These are phyloP conservation scores for Heteropelma amictum DNA, from an alignment of 2,888 invertebrate genomes.

Conservation along the genomic window DNA sequence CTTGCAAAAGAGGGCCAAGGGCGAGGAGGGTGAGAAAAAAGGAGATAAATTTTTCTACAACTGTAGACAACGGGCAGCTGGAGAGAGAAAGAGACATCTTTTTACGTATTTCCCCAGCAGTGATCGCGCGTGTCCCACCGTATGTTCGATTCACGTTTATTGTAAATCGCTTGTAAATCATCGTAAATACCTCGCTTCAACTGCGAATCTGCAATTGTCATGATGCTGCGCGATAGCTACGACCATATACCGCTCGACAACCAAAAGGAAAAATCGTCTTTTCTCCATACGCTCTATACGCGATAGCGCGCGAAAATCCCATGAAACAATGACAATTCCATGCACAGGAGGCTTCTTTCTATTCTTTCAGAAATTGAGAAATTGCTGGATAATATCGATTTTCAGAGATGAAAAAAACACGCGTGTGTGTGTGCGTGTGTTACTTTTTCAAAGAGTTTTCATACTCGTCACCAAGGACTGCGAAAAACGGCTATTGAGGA, in stretches of 20 bases:
- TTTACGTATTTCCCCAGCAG: conserved; percentile 46
- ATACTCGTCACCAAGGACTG: neutral
- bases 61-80: conserved; percentile 59
- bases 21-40: conserved; percentile 27
- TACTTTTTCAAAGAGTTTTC: no score
- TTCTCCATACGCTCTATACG: no score
- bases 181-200: neutral
- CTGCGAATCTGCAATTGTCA: neutral
- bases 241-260: no score
- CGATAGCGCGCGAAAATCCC: no score
- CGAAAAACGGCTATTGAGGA: conserved; percentile 20
- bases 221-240: no score
- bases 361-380: no score
- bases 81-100: neutral
- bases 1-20: neutral
- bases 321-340: no score
- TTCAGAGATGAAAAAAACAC: neutral
- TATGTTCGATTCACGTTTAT: conserved; percentile 41
- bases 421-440: neutral
- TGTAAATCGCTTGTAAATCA: neutral
- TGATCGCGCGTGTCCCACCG: conserved; percentile 45
- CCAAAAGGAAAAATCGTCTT: neutral
- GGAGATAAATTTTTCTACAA: conserved; percentile 58
- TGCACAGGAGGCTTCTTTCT: no score
- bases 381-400: neutral